Conservation (phyloP, 2,113 vertebrate species). For the Upupa epops region DNA sequence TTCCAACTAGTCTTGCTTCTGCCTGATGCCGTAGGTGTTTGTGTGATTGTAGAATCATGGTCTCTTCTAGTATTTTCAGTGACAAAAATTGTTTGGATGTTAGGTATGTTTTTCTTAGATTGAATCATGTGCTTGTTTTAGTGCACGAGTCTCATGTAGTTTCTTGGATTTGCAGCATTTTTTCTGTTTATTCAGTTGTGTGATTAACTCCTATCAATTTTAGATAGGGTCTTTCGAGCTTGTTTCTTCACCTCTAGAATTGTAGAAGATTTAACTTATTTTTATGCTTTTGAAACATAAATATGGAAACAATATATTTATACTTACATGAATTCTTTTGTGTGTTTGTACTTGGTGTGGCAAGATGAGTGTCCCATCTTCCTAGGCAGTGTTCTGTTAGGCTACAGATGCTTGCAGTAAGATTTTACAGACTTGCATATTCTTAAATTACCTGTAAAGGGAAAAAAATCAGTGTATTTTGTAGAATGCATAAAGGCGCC, state of each 20-base stretch:
- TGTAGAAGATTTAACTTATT: neutral
- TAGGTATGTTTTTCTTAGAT: neutral
- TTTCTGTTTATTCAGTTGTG: neutral
- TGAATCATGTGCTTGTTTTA: neutral
- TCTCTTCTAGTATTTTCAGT: neutral
- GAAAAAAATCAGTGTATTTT: neutral
- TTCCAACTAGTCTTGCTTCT: neutral
- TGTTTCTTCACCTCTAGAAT: neutral
- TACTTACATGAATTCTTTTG: neutral
- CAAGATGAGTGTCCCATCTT: neutral
- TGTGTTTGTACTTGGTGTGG: neutral
- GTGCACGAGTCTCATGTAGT: neutral
- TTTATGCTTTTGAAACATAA: neutral
- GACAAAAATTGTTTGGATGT: neutral
- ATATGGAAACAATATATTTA: neutral
- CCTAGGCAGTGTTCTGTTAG: neutral
- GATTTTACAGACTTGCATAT: neutral
- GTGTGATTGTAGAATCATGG: neutral
- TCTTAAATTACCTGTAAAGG: neutral
- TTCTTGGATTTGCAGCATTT: neutral
- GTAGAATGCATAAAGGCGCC: neutral
- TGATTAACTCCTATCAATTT: neutral
- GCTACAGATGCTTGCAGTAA: neutral
- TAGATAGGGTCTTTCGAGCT: neutral
- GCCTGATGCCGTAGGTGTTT: neutral